These are phyloP conservation scores for Baryphthengus martii DNA, from an alignment of 2,113 vertebrate species.

Conservation along the genomic window DNA sequence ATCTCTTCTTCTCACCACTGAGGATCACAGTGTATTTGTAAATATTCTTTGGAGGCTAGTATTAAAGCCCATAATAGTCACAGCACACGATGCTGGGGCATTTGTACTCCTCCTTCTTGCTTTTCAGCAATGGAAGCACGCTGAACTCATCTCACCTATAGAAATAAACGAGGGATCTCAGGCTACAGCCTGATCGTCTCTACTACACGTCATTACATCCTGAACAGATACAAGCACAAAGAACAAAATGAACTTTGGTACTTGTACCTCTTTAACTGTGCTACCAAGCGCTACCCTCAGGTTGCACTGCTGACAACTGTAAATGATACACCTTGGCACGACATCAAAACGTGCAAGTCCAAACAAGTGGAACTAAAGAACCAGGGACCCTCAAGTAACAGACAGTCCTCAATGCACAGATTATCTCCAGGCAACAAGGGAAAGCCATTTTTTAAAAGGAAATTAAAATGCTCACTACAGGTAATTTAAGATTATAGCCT, in stretches of 20 bases:
- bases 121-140: neutral
- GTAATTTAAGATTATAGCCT: neutral
- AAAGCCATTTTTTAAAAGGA: neutral
- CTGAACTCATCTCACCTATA: neutral
- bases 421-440: neutral
- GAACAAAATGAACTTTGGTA: rapidly evolving
- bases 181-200: neutral
- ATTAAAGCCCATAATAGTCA: neutral
- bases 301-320: neutral
- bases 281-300: neutral
- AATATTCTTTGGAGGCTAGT: neutral
- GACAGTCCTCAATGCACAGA: neutral
- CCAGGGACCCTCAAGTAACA: neutral
- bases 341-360: neutral
- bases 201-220: neutral
- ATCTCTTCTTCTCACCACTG: neutral
- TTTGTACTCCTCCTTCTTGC: neutral
- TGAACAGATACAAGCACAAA: neutral
- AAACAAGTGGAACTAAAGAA: neutral
- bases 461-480: neutral
- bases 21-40: neutral
- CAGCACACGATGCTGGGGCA: neutral
- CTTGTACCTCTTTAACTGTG: neutral
- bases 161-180: neutral
- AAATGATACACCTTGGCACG: neutral